Evolutionary conservation across 2,888 invertebrate species (phyloP), one percentile per base, ranked within the genome.

Genomic region (Catocala sponsa): DNA sequence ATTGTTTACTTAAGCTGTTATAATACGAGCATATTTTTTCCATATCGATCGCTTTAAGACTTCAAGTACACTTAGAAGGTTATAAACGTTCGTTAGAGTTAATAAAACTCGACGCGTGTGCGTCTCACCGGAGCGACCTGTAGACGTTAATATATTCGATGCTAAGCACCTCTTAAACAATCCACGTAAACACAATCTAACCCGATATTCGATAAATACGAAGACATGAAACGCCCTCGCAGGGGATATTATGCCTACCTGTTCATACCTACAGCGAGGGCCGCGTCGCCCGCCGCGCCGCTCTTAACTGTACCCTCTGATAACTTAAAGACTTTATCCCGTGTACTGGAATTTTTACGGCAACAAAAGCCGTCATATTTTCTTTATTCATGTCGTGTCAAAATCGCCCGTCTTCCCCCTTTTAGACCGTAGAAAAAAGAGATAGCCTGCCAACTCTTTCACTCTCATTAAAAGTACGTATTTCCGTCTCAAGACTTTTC

Each of bases 271-370:
- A 71, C 35, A 6, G 35, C 35, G 35, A 38, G 25, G 25, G 25
- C 25, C 64, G 55, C 68, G 69, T 70, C 70, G 66, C 76, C 65
- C 66, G 73, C 74, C 9, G 73, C 72, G 7, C 82, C 83, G 76
- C 85, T 89, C 86, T 83, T 79, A 74, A 82, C 82, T 82, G 79
- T 81, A 83, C 86, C 91, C 91, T 82, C 87, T 89, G 93, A 92
- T 94, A 93, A 92, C 91, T 93, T 94, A 92, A 94, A 93, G 91
- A 94, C 93, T 93, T 94, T 91, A 94, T 93, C 92, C 92, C 90
- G 85, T 88, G 90, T 91, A 89, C 89, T 90, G 92, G 93, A 94
- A 93, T 94, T 94, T 94, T 94, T 94, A 94, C 92, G 91, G 91
- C 85, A 91, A 92, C 91, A 91, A 92, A 92, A 92, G 91, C 93